Evolutionary conservation across 1,140 invertebrate species (phyloP).

Genomic region (Ctenoplectra terminalis): DNA sequence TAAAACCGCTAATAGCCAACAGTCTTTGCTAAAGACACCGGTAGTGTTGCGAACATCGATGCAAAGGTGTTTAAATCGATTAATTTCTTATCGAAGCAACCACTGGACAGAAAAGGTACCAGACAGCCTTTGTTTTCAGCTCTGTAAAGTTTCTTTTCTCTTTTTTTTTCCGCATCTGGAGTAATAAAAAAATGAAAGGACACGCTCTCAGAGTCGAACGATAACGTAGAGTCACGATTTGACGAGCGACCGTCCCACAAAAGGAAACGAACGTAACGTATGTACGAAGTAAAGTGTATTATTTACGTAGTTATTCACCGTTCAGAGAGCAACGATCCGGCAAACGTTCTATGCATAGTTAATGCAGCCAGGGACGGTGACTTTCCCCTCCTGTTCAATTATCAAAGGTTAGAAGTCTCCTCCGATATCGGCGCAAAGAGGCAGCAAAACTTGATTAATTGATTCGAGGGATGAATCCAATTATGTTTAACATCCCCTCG

Average conservation of each 20-base stretch:
- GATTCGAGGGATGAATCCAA: slow-evolving; percentile 6
- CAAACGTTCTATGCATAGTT: slow-evolving; percentile 44
- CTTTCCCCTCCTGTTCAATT: slow-evolving; percentile 33
- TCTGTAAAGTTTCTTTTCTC: neutral
- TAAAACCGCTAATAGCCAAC: neutral
- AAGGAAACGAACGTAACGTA: slow-evolving; percentile 41
- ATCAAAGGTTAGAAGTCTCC: slow-evolving; percentile 42
- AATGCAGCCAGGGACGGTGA: slow-evolving; percentile 4
- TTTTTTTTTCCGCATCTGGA: too few relatives aligned
- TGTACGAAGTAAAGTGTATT: slow-evolving; percentile 31
- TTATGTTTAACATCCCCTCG: neutral
- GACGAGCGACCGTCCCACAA: neutral
- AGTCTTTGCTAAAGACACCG: too few relatives aligned
- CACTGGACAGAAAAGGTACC: neutral
- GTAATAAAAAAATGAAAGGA: slow-evolving; percentile 12
- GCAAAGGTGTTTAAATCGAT: too few relatives aligned
- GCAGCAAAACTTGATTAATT: slow-evolving; percentile 15
- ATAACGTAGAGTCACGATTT: slow-evolving; percentile 27
- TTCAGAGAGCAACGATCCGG: slow-evolving; percentile 43
- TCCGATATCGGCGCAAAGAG: neutral
- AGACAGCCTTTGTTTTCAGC: neutral
- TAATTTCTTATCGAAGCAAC: too few relatives aligned
- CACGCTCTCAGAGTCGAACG: neutral
- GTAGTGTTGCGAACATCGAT: too few relatives aligned
- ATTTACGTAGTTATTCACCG: slow-evolving; percentile 50